These are phyloP conservation scores for Akabosia matsudoensis DNA, from an alignment of 1,140 invertebrate genomes.

Conservation along the genomic window DNA sequence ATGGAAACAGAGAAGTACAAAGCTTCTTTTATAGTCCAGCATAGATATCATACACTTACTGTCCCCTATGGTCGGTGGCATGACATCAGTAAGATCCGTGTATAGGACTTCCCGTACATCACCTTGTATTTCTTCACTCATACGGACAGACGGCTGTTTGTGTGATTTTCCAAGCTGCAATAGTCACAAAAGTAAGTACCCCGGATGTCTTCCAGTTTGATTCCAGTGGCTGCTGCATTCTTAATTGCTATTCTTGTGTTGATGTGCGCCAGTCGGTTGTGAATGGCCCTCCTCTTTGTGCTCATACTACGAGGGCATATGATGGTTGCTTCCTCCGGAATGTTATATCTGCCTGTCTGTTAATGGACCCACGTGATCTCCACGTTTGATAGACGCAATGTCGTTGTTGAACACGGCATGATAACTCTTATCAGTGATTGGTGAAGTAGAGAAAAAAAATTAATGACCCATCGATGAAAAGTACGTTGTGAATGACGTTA, in stretches of 20 bases:
- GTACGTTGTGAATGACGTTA: background rate
- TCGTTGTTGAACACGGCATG: background rate
- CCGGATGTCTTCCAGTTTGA: background rate
- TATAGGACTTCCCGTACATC: constrained; percentile 48
- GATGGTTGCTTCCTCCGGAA: background rate
- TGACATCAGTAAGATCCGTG: constrained; percentile 50
- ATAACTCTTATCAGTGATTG: background rate
- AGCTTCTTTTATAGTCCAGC: constrained; percentile 50
- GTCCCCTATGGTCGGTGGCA: constrained; percentile 48
- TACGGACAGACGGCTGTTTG: background rate
- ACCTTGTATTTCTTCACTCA: background rate
- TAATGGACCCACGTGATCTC: background rate
- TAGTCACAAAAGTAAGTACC: background rate
- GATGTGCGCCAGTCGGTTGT: constrained; percentile 11
- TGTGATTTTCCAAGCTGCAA: background rate
- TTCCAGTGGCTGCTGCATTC: background rate
- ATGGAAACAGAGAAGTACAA: constrained; percentile 44
- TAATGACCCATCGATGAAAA: constrained; percentile 1
- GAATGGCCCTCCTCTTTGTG: background rate
- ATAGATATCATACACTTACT: constrained; percentile 50
- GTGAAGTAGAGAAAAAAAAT: constrained; percentile 16
- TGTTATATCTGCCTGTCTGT: background rate
- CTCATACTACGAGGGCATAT: background rate
- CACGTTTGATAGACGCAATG: background rate
- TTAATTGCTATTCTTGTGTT: background rate